These are phyloP conservation scores for Drosophila burlai DNA, from an alignment of 1,140 invertebrate genomes.

Conservation along the genomic window DNA sequence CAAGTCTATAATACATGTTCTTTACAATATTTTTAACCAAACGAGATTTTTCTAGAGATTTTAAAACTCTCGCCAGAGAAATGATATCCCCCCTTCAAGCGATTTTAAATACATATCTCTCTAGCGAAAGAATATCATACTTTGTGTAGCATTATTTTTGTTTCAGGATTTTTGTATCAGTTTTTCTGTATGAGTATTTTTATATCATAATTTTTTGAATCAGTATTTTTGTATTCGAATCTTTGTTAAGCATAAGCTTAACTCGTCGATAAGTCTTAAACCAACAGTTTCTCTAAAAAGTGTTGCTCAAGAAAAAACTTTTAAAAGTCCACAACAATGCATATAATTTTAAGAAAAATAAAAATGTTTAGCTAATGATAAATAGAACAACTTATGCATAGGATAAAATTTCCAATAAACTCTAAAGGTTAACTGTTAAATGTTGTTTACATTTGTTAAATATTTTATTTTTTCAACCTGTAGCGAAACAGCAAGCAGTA, in stretches of 20 bases:
- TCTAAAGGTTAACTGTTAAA: not conserved
- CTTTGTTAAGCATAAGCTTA: too few relatives aligned
- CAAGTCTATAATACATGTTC: not conserved
- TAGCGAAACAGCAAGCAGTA: slow-evolving; percentile 25
- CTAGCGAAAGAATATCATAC: not conserved
- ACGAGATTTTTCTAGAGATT: not conserved
- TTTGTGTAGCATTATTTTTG: too few relatives aligned
- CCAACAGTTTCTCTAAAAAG: not conserved
- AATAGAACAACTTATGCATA: not conserved
- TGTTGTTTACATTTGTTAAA: not conserved
- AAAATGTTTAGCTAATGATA: not conserved
- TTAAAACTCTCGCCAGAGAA: not conserved
- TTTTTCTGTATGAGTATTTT: too few relatives aligned
- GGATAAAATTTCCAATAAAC: not conserved
- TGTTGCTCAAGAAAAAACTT: too few relatives aligned
- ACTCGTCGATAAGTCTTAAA: too few relatives aligned
- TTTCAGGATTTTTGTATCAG: too few relatives aligned
- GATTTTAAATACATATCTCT: not conserved
- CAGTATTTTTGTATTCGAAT: too few relatives aligned
- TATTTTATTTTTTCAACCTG: not conserved
- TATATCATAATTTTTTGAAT: too few relatives aligned
- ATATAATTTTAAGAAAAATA: not conserved
- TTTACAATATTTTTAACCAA: not conserved
- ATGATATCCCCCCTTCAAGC: too few relatives aligned
- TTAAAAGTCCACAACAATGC: not conserved